Percentiles rank a stretch among this genome's conserved stretches.
These are phyloP conservation scores for Bellardia bayeri DNA, from an alignment of 2,888 invertebrate genomes.

Conservation along the genomic window DNA sequence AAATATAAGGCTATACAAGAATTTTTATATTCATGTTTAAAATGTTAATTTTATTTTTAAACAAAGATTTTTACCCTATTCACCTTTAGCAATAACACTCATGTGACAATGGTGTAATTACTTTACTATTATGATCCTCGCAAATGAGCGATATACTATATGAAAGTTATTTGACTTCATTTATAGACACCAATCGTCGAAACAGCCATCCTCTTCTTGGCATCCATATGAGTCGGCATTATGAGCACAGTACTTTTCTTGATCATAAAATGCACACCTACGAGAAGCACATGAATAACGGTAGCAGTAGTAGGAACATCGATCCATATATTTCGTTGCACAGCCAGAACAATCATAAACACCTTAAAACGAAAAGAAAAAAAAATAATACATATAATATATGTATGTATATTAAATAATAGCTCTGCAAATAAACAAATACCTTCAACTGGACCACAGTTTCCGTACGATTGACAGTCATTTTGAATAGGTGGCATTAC, in stretches of 20 bases:
- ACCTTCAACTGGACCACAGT: constrained; percentile 74
- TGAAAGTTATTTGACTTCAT: too few relatives aligned
- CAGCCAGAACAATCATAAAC: constrained; percentile 80
- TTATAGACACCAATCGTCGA: constrained; percentile 61
- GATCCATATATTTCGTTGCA: constrained; percentile 44
- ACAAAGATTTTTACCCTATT: too few relatives aligned
- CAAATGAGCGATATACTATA: too few relatives aligned
- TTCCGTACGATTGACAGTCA: constrained; percentile 66
- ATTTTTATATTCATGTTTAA: too few relatives aligned
- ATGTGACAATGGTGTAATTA: too few relatives aligned
- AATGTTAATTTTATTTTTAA: too few relatives aligned
- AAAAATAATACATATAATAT: not conserved
- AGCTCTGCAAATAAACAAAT: not conserved
- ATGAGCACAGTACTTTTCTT: constrained; percentile 76
- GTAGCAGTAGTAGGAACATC: constrained; percentile 78
- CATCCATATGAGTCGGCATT: constrained; percentile 75
- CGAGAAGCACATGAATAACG: constrained; percentile 75
- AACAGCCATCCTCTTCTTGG: constrained; percentile 77
- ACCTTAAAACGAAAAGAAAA: constrained; percentile 58
- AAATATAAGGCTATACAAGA: too few relatives aligned
- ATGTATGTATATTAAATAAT: not conserved
- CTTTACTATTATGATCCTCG: too few relatives aligned
- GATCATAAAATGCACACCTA: constrained; percentile 77
- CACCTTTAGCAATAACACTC: too few relatives aligned
- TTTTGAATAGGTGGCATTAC: constrained; percentile 76